Evolutionary conservation across 2,113 vertebrate species (phyloP).

Genomic region (Colistium nudipinnis): DNA sequence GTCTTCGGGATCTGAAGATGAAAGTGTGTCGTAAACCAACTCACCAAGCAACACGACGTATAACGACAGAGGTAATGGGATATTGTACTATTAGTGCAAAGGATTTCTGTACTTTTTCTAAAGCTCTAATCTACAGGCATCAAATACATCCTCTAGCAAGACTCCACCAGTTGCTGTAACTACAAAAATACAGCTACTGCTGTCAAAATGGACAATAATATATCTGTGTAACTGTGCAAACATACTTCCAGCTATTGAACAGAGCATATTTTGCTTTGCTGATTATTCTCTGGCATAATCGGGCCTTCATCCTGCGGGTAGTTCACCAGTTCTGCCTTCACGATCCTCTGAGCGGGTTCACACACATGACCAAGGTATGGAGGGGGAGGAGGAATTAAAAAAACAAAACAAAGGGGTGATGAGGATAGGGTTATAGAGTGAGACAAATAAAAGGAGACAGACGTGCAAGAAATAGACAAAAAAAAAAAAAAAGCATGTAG

Average conservation of each 20-base stretch:
- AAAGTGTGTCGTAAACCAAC: no score
- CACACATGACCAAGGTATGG: neutral
- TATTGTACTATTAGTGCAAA: no score
- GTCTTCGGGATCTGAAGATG: no score
- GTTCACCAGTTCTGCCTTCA: constrained; percentile 95
- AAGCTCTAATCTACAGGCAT: neutral
- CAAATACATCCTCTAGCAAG: neutral
- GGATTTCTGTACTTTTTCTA: constrained; percentile 20
- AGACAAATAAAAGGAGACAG: constrained; percentile 12
- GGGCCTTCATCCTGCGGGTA: constrained; percentile 91
- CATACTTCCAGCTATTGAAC: constrained; percentile 88
- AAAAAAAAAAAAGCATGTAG: constrained; percentile 19
- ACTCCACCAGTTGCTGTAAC: constrained; percentile 4
- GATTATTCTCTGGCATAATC: constrained; percentile 77
- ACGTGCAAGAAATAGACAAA: constrained; percentile 6
- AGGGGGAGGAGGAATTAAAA: constrained; percentile 11
- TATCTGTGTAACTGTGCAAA: constrained; percentile 31
- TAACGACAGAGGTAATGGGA: no score
- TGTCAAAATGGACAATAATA: constrained; percentile 19
- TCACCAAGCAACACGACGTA: no score
- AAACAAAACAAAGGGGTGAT: neutral
- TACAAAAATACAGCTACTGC: constrained; percentile 20
- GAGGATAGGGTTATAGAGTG: neutral
- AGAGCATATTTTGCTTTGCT: constrained; percentile 93
- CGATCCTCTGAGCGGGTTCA: constrained; percentile 86